Conservation (phyloP, 2,113 vertebrate species). For the Pantherophis guttatus region DNA sequence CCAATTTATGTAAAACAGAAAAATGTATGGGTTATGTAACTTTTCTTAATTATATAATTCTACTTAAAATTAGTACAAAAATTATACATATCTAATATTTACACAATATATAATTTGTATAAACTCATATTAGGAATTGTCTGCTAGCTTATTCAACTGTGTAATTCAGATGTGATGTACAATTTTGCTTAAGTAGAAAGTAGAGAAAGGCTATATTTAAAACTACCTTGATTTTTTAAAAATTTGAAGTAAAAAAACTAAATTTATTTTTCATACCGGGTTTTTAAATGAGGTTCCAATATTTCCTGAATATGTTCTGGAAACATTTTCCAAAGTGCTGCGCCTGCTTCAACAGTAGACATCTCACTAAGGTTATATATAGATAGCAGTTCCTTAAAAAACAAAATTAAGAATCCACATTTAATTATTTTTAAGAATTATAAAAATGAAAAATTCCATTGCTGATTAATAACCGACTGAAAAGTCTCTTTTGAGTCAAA, state of each 20-base stretch:
- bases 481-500: neutral
- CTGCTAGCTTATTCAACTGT: neutral
- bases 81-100: neutral
- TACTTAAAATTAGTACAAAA: neutral
- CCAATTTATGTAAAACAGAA: neutral
- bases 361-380: constrained; percentile 91
- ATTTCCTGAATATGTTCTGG: constrained; percentile 97
- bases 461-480: neutral
- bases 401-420: neutral
- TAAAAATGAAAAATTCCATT: neutral
- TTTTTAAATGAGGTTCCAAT: constrained; percentile 94
- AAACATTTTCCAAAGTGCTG: constrained; percentile 91
- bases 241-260: neutral
- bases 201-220: neutral
- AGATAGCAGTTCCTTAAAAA: constrained; percentile 86
- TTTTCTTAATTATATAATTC: neutral
- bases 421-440: neutral
- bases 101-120: neutral
- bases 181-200: neutral
- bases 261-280: constrained; percentile 74
- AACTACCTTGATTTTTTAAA: neutral
- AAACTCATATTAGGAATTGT: neutral
- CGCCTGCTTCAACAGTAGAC: constrained; percentile 77
- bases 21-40: neutral
- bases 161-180: neutral